Evolutionary conservation across 2,113 vertebrate species (phyloP), one percentile per base, ranked within the genome.

Genomic region (Physeter macrocephalus): DNA sequence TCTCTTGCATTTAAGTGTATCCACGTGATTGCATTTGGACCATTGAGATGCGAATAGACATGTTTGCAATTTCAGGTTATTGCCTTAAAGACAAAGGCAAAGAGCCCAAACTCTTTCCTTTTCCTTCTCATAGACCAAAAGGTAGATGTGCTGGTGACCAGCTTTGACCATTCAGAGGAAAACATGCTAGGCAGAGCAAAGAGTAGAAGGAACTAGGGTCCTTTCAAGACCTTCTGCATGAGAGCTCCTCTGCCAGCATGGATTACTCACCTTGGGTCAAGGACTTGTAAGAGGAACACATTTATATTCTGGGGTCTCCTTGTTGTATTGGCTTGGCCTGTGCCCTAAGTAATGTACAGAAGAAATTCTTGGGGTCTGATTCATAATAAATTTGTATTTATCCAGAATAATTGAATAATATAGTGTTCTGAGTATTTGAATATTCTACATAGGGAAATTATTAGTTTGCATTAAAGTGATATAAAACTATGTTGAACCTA

Each of bases 381-480:
- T 95, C 62, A 77, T 5, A 85, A 31, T 69, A 64, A 39, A 46
- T 91, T 87, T 88, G 8, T 61, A 66, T 34, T 75, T 93, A 90
- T 78, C 6, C 21, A 87, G 61, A 96, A 95, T 13, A 69, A 36
- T 13, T 91, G 25, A 67, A 75, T 83, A 93, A 86, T 57, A 69
- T 39, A 89, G 7, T 82, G 15, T 61, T 83, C 31, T 82, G 36
- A 78, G 27, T 43, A n/a, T 41, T 67, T 20, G 27, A 86, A 81
- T 43, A 64, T 62, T 83, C 72, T 89, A 83, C 64, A 57, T 36
- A 93, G 31, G 31, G 39, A 84, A 88, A 87, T 80, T 67, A 84
- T 13, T 94, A 91, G 88, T 91, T 96, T 95, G 15, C 29, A 82
- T 36, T 74, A 74, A 96, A 96, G 64, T 46, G 13, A 93, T 64